Percentiles rank a stretch among this genome's conserved stretches.
These are phyloP conservation scores for Clarias fuscus DNA, from an alignment of 2,797 vertebrate genomes.

Conservation along the genomic window DNA sequence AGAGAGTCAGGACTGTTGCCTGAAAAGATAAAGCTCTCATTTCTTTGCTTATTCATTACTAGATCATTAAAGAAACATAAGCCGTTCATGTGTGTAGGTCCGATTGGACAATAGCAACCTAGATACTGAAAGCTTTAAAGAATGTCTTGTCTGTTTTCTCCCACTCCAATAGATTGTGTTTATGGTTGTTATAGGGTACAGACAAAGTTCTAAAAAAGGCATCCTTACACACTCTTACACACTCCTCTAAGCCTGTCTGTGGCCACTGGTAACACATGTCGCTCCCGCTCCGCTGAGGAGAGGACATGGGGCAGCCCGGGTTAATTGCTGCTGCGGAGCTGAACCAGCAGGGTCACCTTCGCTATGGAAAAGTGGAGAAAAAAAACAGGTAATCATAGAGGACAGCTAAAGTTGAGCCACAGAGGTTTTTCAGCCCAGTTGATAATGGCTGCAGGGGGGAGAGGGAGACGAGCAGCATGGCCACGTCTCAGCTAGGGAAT, in stretches of 20 bases:
- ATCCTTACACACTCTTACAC: constrained; percentile 7
- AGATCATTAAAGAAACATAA: neutral
- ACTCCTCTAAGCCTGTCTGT: constrained; percentile 42
- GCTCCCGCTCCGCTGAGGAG: constrained; percentile 50
- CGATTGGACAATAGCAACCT: constrained; percentile 25
- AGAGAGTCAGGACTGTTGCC: constrained; percentile 53
- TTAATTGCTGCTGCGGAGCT: constrained; percentile 75
- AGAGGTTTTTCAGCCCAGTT: constrained; percentile 58
- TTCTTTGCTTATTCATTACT: constrained; percentile 27
- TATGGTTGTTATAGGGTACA: constrained; percentile 14
- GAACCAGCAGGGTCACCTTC: constrained; percentile 69
- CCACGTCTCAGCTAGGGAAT: constrained; percentile 65
- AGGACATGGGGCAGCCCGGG: constrained; percentile 61
- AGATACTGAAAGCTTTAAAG: constrained; percentile 9
- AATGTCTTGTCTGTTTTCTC: constrained; percentile 31
- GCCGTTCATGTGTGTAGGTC: neutral
- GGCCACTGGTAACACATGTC: constrained; percentile 50
- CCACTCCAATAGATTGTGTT: constrained; percentile 13
- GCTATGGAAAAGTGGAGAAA: constrained; percentile 49
- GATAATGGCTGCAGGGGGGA: constrained; percentile 55
- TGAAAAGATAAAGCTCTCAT: constrained; percentile 47
- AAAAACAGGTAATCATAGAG: constrained; percentile 59
- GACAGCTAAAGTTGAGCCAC: constrained; percentile 59
- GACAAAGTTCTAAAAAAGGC: constrained; percentile 29
- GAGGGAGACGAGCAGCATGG: constrained; percentile 39